phyloP scores from a whole-genome alignment of 2,113 vertebrate species.

The Cyanocitta stelleri region DNA sequence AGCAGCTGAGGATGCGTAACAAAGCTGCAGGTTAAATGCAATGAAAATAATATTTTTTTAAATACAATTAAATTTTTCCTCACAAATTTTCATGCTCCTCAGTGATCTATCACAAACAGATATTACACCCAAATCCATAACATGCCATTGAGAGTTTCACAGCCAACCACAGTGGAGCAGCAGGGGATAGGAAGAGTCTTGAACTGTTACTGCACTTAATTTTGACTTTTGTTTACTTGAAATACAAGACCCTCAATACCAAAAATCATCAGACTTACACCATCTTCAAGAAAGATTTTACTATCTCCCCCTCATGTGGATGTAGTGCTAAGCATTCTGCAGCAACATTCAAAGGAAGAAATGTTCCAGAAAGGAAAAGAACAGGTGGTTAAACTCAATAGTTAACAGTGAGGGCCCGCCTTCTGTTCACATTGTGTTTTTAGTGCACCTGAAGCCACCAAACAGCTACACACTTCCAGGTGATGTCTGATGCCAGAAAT shows the following conservation, averaged over 20 bases:
- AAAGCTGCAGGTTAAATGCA: not conserved
- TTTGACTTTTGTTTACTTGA: not conserved
- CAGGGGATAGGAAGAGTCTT: not conserved
- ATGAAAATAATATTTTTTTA: not conserved
- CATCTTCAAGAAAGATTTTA: not conserved
- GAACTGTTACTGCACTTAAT: not conserved
- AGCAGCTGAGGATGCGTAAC: not conserved
- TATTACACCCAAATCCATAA: conserved; percentile 14
- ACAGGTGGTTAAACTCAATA: not conserved
- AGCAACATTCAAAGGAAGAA: not conserved
- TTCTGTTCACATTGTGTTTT: not conserved
- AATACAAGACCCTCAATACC: not conserved
- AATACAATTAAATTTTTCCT: conserved; percentile 27
- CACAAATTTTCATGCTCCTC: conserved; percentile 32
- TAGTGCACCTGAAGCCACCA: not conserved
- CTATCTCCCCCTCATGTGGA: not conserved
- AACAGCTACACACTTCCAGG: not conserved
- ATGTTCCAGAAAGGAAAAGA: not conserved
- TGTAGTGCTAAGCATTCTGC: accelerated
- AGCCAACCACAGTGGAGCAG: not conserved
- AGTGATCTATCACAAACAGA: conserved; percentile 20
- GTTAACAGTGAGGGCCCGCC: not conserved
- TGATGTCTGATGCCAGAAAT: not conserved
- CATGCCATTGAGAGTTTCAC: not conserved
- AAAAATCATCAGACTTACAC: not conserved